phyloP scores from a whole-genome alignment of 1,140 invertebrate genomes.

The Medauroidea extradentata region DNA sequence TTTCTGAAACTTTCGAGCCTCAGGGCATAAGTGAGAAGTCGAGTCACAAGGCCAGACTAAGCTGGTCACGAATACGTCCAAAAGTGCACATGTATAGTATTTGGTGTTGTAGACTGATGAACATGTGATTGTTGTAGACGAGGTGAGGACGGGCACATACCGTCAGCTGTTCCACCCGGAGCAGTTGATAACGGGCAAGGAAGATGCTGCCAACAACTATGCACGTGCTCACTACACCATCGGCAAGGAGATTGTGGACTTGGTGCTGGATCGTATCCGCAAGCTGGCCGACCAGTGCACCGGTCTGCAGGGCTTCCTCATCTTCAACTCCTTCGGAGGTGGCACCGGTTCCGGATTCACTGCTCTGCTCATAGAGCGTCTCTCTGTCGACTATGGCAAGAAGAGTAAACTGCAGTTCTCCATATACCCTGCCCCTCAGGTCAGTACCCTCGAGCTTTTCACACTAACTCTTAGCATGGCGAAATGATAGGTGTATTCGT shows the following conservation, averaged over 20 bases:
- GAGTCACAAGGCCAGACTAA: no score
- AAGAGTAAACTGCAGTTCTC: slow-evolving; percentile 66
- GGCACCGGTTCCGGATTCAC: slow-evolving; percentile 78
- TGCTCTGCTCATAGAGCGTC: slow-evolving; percentile 61
- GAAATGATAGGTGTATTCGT: no score
- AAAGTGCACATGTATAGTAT: no score
- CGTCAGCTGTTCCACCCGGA: slow-evolving; percentile 56
- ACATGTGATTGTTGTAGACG: slow-evolving; percentile 45
- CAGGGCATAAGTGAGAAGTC: no score
- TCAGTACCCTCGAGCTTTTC: no score
- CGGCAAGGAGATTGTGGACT: slow-evolving; percentile 78
- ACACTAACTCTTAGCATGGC: no score
- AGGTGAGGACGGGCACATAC: slow-evolving; percentile 55
- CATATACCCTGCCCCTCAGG: slow-evolving; percentile 64
- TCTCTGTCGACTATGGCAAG: slow-evolving; percentile 64
- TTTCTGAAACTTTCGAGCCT: no score
- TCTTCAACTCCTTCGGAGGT: slow-evolving; percentile 87
- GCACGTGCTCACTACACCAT: slow-evolving; percentile 83
- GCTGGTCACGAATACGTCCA: no score
- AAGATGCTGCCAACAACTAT: slow-evolving; percentile 76
- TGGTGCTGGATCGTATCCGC: slow-evolving; percentile 69
- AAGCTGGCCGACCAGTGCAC: slow-evolving; percentile 75
- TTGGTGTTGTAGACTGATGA: no score
- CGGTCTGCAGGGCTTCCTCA: slow-evolving; percentile 74
- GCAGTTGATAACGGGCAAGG: slow-evolving; percentile 59